Base-by-base conservation (phyloP, 2,888 invertebrate genomes). In the Chrysolina oricalcia region DNA sequence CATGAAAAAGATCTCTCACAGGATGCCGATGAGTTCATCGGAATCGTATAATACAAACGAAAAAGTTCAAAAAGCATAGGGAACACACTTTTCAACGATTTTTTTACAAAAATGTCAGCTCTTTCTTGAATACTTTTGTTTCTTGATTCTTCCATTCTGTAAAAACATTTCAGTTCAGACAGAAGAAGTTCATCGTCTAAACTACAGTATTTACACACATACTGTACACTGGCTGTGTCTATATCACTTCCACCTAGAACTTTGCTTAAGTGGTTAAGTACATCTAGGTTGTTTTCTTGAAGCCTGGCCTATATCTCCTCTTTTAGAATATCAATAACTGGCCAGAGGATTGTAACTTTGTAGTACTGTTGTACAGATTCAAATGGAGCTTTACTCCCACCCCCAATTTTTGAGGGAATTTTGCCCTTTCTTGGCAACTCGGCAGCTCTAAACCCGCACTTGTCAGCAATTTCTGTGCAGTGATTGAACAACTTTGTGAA, bases 381-480 rank as follows among this genome's bases (percentile, higher is more conserved):
- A 21, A 41, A 46, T 11, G 10, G 17, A 65, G 35, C 68, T 53
- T 53, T 40, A 68, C 53, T 53, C 35, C 40, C 8, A 46, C 19
- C 59, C 17, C 6, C 53, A 23, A 27, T 11, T 68, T 53, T 68
- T 23, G 40, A 15, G 17, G 68, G 50, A 68, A 68, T 23, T 35
- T 50, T 53, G 10, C 53, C 27, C 19, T 17, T 68, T 27, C 35
- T 68, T 27, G 53, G 68, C 10, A 68, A 10, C 15, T 69, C 43
- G 8, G 69, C 8, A 27, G 40, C n/a, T 59, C n/a, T 5, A 9
- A 69, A 69, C 9, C 13, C 56, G 13, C 56, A 69, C 5, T 40
- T 64, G 41, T 69, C 68, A 53, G 50, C 48, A n/a, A 68, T 35
- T 50, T 68, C 53, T 23, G 13, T n/a, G 50, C 53, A 68, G 46